Base-by-base conservation (phyloP, 1,140 invertebrate genomes). In the Neotoxoptera formosana region DNA sequence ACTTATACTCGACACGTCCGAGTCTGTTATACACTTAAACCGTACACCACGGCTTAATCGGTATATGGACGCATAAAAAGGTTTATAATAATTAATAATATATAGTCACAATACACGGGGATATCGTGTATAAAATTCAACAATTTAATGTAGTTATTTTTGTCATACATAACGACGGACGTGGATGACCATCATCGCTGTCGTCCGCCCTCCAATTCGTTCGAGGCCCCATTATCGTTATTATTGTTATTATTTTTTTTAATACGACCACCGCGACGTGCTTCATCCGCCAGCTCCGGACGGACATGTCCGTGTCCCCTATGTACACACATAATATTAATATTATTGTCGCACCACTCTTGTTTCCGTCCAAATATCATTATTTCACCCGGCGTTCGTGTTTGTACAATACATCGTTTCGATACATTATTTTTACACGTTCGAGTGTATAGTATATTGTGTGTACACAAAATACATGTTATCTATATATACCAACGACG, bases 341-440 rank as follows among this genome's bases (percentile, higher is more conserved):
- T 47, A 86, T 47, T 86, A 86, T 84, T 84, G 83, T 84, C 36
- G 23, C 23, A 8, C 23, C 41, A 89, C 48, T 34, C 47, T 34
- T 53, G 30, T 89, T 89, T 89, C 87, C 87, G n/a, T 89, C 48
- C 14, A 88, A 89, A 89, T 89, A 89, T 89, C 8, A 89, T 53
- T 89, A 53, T 89, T 53, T 51, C 20, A 11, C 47, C 47, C 21
- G 4, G 48, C 17, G n/a, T 51, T 17, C 48, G 11, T 89, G 87
- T 89, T 89, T 89, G 48, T 23, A 89, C n/a, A 53, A 53, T 53
- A 53, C 36, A 53, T 23, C 48, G 48, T 53, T 89, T 36, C 47
- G 36, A 88, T 88, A 34, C n/a, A 25, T 41, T 88, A 34, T 51
- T 88, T 47, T n/a, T 88, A 51, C 86, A 51, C 47, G 17, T 51